Evolutionary conservation across 2,888 invertebrate genomes (phyloP).

Genomic region (Rhimphoctona megacephalus): DNA sequence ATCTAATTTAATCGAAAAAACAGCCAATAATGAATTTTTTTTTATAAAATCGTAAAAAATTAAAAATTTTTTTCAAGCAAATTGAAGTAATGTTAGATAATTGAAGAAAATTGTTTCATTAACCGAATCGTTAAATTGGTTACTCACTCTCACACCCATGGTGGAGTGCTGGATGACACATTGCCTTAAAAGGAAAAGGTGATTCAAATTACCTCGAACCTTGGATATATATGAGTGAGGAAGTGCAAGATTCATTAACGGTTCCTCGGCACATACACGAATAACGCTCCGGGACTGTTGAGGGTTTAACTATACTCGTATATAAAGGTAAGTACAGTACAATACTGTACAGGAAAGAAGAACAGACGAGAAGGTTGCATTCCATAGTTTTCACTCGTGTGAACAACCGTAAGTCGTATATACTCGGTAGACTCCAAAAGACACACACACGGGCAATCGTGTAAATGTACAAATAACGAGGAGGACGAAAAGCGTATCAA

Average conservation of each 20-base stretch:
- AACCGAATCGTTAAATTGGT: not conserved
- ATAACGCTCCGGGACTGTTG: constrained; percentile 35
- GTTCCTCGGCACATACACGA: constrained; percentile 78
- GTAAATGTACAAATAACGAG: constrained; percentile 37
- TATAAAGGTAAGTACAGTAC: constrained; percentile 20
- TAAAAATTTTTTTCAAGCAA: not conserved
- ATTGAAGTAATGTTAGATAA: not conserved
- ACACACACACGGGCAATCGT: not conserved
- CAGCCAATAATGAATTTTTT: not conserved
- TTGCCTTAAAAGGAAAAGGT: not conserved
- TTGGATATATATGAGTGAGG: constrained; percentile 59
- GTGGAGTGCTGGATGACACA: not conserved
- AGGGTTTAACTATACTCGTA: not conserved
- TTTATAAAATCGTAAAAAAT: not conserved
- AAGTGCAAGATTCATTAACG: constrained; percentile 82
- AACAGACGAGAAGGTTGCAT: constrained; percentile 70
- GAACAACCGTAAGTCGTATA: constrained; percentile 75
- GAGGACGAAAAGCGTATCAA: constrained; percentile 62
- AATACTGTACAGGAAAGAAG: not conserved
- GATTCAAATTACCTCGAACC: not conserved
- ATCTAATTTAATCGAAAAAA: not conserved
- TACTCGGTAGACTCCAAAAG: constrained; percentile 60
- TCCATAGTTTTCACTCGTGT: constrained; percentile 75
- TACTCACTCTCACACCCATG: not conserved
- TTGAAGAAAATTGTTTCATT: not conserved